These are phyloP conservation scores for Ladona fulva DNA, from an alignment of 1,140 invertebrate genomes.

Conservation along the genomic window DNA sequence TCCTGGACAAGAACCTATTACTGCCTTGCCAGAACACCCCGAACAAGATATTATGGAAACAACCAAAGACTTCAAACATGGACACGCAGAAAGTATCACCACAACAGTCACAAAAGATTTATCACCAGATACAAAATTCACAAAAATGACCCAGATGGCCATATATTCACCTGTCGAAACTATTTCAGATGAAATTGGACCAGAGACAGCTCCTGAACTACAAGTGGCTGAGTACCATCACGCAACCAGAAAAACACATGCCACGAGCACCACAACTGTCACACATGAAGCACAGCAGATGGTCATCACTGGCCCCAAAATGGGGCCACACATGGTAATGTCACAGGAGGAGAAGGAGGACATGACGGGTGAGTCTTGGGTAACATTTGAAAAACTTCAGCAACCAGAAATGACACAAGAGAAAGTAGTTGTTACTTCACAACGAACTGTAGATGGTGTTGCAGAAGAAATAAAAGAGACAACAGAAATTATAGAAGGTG, in stretches of 20 bases:
- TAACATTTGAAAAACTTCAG: not conserved
- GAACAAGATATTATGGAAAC: not conserved
- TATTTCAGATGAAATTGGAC: conserved; percentile 4
- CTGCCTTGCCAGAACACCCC: not conserved
- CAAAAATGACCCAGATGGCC: not conserved
- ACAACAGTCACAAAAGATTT: not conserved
- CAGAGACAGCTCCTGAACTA: not conserved
- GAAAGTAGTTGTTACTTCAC: not conserved
- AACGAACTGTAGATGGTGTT: not conserved
- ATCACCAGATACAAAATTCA: not conserved
- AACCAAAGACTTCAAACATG: not conserved
- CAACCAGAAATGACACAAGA: not conserved
- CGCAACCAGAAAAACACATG: not conserved
- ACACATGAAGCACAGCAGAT: conserved; percentile 4
- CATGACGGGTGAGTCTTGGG: not conserved
- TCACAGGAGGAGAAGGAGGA: conserved; percentile 2
- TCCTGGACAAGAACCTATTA: not conserved
- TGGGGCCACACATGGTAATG: conserved; percentile 5
- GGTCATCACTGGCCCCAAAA: not conserved
- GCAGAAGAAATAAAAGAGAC: not conserved
- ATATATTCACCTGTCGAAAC: not conserved
- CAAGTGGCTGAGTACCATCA: not conserved
- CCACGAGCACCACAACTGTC: not conserved
- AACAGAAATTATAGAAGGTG: not conserved
- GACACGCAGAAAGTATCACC: not conserved